Evolutionary conservation across 2,888 invertebrate genomes (phyloP).

Genomic region (Oscheius sp.): DNA sequence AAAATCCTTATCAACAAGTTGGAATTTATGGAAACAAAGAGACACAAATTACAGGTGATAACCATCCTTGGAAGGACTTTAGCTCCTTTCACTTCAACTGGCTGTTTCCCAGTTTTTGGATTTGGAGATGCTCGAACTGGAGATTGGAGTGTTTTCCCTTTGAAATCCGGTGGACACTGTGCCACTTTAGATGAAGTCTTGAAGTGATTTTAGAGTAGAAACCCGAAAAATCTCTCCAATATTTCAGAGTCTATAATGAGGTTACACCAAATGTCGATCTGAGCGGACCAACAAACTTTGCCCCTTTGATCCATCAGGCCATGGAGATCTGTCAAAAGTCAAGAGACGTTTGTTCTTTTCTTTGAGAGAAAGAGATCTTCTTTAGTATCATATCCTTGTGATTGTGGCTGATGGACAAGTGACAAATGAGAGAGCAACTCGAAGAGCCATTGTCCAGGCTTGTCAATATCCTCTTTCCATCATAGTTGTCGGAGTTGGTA

Average conservation of each 20-base stretch:
- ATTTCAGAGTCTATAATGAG: conserved; percentile 71
- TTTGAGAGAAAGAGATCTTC: conserved; percentile 3
- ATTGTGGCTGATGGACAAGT: conserved; percentile 75
- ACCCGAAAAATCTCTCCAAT: neutral
- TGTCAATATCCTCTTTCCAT: conserved; percentile 74
- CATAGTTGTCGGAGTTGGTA: conserved; percentile 74
- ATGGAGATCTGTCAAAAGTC: conserved; percentile 73
- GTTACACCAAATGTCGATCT: conserved; percentile 72
- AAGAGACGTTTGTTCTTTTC: conserved; percentile 63
- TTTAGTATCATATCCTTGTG: conserved; percentile 74
- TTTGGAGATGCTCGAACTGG: conserved; percentile 73
- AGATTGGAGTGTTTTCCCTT: conserved; percentile 72
- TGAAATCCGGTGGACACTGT: conserved; percentile 70
- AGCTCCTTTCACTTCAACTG: conserved; percentile 72
- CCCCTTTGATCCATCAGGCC: conserved; percentile 73
- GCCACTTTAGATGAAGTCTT: conserved; percentile 71
- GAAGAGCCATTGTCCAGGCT: conserved; percentile 73
- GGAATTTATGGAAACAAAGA: neutral
- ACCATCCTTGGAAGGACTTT: conserved; percentile 73
- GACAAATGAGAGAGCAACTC: conserved; percentile 72
- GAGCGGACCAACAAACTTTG: conserved; percentile 75
- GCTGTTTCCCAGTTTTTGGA: conserved; percentile 73
- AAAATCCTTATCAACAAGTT: conserved; percentile 73
- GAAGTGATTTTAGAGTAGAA: conserved; percentile 46
- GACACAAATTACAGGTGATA: conserved; percentile 68